Conservation (phyloP, 2,888 invertebrate species). For the Nebria brevicollis region DNA sequence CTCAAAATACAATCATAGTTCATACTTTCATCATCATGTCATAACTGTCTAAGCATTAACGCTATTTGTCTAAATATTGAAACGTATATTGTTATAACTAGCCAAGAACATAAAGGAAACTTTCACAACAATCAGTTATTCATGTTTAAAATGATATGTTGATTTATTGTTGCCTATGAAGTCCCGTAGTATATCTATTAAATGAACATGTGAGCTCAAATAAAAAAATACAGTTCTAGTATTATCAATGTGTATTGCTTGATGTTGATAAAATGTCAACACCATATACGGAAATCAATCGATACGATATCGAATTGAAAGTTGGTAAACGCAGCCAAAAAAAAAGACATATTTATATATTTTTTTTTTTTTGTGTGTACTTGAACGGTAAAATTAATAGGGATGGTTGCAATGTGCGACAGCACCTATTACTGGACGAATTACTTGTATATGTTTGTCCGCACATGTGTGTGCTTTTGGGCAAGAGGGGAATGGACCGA, state of each 20-base stretch:
- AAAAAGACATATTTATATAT: not conserved
- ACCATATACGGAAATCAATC: not conserved
- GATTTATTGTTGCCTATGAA: not conserved
- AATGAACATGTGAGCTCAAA: not conserved
- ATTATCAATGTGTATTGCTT: not conserved
- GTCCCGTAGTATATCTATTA: not conserved
- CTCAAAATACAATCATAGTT: not conserved
- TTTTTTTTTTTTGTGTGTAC: not conserved
- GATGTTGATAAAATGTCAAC: not conserved
- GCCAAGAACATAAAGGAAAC: not conserved
- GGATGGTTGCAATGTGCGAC: slow-evolving; percentile 12
- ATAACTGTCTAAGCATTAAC: not conserved
- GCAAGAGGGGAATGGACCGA: slow-evolving; percentile 17
- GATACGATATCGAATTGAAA: not conserved
- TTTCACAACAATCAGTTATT: slow-evolving; percentile 1
- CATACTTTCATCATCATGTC: not conserved
- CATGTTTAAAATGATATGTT: not conserved
- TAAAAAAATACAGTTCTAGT: not conserved
- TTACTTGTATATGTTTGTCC: not conserved
- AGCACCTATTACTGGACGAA: slow-evolving; percentile 16
- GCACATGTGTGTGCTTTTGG: slow-evolving; percentile 7
- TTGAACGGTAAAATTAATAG: slow-evolving; percentile 11
- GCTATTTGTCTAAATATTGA: not conserved
- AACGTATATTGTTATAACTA: not conserved
- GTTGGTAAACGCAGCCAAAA: not conserved